Evolutionary conservation across 2,888 invertebrate genomes (phyloP), one percentile per base, ranked within the genome.

Genomic region (Patella ulyssiponensis): DNA sequence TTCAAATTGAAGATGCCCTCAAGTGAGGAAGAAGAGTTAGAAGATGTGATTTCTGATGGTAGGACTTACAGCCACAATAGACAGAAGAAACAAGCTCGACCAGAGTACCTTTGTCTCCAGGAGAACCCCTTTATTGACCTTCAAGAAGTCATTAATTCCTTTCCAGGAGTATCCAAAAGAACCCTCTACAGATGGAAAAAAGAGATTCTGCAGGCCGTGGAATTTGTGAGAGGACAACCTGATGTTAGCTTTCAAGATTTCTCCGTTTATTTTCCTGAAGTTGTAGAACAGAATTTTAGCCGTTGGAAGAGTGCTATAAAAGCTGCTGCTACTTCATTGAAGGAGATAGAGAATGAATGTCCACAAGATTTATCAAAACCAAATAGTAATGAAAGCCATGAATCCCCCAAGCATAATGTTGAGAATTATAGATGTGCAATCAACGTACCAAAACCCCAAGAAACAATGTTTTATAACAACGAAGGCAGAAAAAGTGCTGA

Each of bases 231-330:
- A 15, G 74, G 77, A 12, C 76, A 81, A n/a, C 79, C 79, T 14
- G 64, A 74, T 54, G 77, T 81, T 72, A 73, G 74, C 15, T 77
- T 76, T 56, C 74, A 56, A 12, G 80, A 80, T 44, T 82, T 83
- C 71, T 76, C 77, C 27, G 69, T 76, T 52, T 70, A 77, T 23
- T 80, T 80, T 69, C 80, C 82, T 51, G 82, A 83, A 44, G 77
- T 83, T 51, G 77, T 80, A 15, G 82, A 82, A 73, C 79, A 81
- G 20, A 75, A 81, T 69, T 80, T 83, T 77, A 72, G 73, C 12
- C 53, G 64, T n/a, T 83, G 83, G 83, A 74, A 71, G 23, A 58
- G 73, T n/a, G 72, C 64, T 15, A 64, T 64, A 20, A 64, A 64
- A 12, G 64, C 64, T 64, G 64, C 64, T 64, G 20, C 64, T 23